phyloP scores from a whole-genome alignment of 2,113 vertebrate species.

The Zapornia atra region DNA sequence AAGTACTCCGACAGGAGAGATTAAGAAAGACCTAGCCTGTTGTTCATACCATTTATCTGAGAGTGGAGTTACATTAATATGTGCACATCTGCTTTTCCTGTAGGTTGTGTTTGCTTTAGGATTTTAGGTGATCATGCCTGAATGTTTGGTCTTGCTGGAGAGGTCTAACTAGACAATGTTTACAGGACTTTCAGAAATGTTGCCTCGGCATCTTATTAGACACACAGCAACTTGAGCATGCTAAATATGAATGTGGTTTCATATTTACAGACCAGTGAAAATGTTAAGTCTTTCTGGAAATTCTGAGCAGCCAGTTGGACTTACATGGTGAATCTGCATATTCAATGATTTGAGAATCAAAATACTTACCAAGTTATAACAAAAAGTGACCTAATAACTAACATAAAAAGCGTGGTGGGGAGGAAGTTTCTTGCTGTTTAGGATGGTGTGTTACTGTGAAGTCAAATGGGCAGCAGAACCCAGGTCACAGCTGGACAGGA shows the following conservation, averaged over 20 bases:
- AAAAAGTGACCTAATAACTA: background rate
- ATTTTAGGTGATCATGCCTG: background rate
- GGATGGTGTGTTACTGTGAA: background rate
- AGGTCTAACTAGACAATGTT: background rate
- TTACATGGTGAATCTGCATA: background rate
- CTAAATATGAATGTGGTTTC: background rate
- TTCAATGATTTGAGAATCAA: background rate
- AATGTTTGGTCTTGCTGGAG: background rate
- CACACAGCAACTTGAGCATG: background rate
- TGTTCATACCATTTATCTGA: background rate
- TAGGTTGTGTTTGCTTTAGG: background rate
- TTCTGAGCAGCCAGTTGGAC: background rate
- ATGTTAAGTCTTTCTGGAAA: background rate
- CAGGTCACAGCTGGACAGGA: fast-evolving
- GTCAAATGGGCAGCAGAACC: background rate
- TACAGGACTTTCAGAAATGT: background rate
- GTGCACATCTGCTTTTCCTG: background rate
- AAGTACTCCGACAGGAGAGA: background rate
- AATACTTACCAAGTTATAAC: background rate
- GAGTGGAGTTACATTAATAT: background rate
- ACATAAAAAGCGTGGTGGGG: background rate
- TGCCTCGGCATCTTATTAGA: background rate
- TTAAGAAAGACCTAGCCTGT: background rate
- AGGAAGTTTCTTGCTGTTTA: background rate
- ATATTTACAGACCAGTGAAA: background rate